Percentiles rank a stretch among this genome's conserved stretches.
phyloP scores from a whole-genome alignment of 1,140 invertebrate species.

The Antheraea pernyi region DNA sequence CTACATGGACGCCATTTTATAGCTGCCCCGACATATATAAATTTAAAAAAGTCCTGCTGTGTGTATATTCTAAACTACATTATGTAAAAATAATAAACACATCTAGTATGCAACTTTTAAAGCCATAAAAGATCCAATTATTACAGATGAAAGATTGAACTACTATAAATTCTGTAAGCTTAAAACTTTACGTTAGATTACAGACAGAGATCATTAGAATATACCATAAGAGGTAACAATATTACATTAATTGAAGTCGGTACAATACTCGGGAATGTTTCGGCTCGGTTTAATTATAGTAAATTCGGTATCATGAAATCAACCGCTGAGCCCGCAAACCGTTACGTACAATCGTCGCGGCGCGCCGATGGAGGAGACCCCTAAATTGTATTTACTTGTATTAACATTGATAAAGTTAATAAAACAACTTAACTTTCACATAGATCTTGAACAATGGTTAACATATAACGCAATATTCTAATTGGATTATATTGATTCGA shows the following conservation, averaged over 20 bases:
- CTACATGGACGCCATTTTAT: too few relatives aligned
- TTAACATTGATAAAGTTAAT: constrained; percentile 8
- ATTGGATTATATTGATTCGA: too few relatives aligned
- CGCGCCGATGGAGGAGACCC: neutral
- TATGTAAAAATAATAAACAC: too few relatives aligned
- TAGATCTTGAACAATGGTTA: too few relatives aligned
- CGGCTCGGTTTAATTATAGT: constrained; percentile 12
- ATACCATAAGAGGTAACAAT: constrained; percentile 4
- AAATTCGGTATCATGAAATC: constrained; percentile 14
- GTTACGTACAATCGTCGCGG: constrained; percentile 1
- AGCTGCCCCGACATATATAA: too few relatives aligned
- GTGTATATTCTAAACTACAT: too few relatives aligned
- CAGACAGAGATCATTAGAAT: constrained; percentile 8
- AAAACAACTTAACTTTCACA: neutral
- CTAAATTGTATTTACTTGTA: constrained; percentile 6
- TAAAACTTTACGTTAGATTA: neutral
- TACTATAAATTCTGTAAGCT: neutral
- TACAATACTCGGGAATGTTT: constrained; percentile 13
- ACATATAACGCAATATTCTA: too few relatives aligned
- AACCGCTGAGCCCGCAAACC: constrained; percentile 11
- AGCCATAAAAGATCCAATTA: too few relatives aligned
- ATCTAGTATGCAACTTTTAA: too few relatives aligned
- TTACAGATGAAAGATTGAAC: too few relatives aligned
- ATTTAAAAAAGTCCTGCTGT: too few relatives aligned
- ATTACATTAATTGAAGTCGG: constrained; percentile 15